A percentile compares a stretch with the other conserved stretches of the same genome.
phyloP scores from a whole-genome alignment of 1,140 invertebrate species.

The Manduca sexta region DNA sequence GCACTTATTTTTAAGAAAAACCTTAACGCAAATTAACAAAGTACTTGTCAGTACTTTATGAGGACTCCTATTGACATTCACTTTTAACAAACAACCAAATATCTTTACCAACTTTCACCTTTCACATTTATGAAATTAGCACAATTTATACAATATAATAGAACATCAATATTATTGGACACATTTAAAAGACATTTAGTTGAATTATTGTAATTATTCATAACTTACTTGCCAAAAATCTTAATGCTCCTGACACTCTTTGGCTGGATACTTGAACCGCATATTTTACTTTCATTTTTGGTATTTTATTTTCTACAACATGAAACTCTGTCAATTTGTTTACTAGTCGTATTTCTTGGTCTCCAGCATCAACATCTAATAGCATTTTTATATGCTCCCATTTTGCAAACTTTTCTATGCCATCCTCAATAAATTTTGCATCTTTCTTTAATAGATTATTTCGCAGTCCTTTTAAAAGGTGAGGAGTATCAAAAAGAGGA shows the following conservation, averaged over 20 bases:
- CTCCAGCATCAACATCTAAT: conserved; percentile 6
- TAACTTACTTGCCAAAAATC: conserved; percentile 23
- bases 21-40: too few relatives aligned
- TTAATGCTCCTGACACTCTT: conserved; percentile 24
- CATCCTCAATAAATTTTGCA: conserved; percentile 18
- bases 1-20: too few relatives aligned
- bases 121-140: too few relatives aligned
- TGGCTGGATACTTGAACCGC: conserved; percentile 37
- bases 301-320: conserved; percentile 16
- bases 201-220: too few relatives aligned
- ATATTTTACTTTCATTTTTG: conserved; percentile 36
- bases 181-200: too few relatives aligned
- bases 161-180: too few relatives aligned
- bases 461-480: conserved; percentile 39
- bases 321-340: conserved; percentile 31
- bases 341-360: conserved; percentile 13
- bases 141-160: too few relatives aligned
- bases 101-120: too few relatives aligned
- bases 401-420: conserved; percentile 16
- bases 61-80: too few relatives aligned
- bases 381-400: conserved; percentile 16
- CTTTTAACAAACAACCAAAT: too few relatives aligned
- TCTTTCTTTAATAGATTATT: conserved; percentile 42
- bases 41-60: too few relatives aligned
- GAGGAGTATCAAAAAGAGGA: conserved; percentile 38